These are phyloP conservation scores for Scatophagus argus DNA, from an alignment of 2,113 vertebrate genomes.

Conservation along the genomic window DNA sequence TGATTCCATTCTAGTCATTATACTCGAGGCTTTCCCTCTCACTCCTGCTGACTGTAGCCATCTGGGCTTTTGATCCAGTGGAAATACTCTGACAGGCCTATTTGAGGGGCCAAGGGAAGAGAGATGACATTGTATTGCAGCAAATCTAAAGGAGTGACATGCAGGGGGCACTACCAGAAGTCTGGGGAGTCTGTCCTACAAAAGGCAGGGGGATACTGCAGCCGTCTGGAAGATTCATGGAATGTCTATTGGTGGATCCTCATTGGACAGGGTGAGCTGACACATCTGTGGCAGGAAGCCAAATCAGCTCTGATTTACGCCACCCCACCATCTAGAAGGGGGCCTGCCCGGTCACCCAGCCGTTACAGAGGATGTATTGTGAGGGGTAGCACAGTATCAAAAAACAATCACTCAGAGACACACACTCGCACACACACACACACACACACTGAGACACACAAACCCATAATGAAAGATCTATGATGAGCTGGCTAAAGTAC, in stretches of 20 bases:
- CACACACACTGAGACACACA: neutral
- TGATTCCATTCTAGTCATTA: slow-evolving; percentile 54
- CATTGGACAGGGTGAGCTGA: slow-evolving; percentile 59
- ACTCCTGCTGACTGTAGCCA: slow-evolving; percentile 65
- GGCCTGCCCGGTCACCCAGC: slow-evolving; percentile 60
- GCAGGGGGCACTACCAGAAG: slow-evolving; percentile 45
- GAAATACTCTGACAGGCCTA: slow-evolving; percentile 63
- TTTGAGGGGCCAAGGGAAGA: slow-evolving; percentile 61
- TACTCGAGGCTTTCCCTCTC: slow-evolving; percentile 44
- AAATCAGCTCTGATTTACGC: slow-evolving; percentile 79
- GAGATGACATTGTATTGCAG: slow-evolving; percentile 63
- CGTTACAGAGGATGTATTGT: slow-evolving; percentile 74
- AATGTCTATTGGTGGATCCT: slow-evolving; percentile 62
- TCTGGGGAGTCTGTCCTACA: slow-evolving; percentile 35
- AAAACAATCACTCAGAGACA: slow-evolving; percentile 65
- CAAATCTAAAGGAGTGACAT: slow-evolving; percentile 58
- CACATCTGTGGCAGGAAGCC: slow-evolving; percentile 76
- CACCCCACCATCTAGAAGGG: slow-evolving; percentile 40
- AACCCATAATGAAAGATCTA: slow-evolving; percentile 65
- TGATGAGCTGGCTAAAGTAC: slow-evolving; percentile 62
- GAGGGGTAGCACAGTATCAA: slow-evolving; percentile 62
- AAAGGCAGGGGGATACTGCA: slow-evolving; percentile 47
- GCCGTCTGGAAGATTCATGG: slow-evolving; percentile 56
- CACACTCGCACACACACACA: slow-evolving; percentile 16
- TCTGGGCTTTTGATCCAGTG: slow-evolving; percentile 71